phyloP scores from a whole-genome alignment of 2,797 vertebrate species.

The Falco biarmicus region DNA sequence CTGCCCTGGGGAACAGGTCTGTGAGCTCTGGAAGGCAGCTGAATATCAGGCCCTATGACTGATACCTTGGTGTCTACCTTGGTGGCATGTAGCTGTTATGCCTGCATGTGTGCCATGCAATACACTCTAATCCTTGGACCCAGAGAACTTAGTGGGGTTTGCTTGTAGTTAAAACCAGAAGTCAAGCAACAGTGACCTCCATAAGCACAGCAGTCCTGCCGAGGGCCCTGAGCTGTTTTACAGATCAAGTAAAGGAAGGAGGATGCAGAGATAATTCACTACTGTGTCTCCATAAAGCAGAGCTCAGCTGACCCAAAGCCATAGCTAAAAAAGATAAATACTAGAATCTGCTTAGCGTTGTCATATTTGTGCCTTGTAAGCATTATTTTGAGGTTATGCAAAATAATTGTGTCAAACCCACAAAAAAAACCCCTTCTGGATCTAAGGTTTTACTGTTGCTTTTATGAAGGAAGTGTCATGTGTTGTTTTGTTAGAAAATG shows the following conservation, averaged over 20 bases:
- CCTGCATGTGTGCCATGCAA: background rate
- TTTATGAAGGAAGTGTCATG: constrained; percentile 23
- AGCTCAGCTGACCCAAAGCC: background rate
- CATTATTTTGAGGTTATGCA: constrained; percentile 26
- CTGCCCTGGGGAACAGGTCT: fast-evolving
- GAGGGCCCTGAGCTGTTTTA: background rate
- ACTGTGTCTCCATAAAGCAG: background rate
- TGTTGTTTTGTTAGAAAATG: constrained; percentile 42
- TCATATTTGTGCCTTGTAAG: constrained; percentile 15
- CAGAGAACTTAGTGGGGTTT: background rate
- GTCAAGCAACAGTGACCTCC: background rate
- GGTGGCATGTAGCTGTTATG: background rate
- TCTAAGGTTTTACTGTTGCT: constrained; percentile 13
- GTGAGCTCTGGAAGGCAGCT: background rate
- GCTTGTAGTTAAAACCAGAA: background rate
- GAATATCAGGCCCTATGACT: background rate
- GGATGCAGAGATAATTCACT: background rate
- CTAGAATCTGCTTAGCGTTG: constrained; percentile 23
- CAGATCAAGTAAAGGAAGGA: background rate
- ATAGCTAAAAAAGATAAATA: background rate
- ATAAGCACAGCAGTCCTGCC: background rate
- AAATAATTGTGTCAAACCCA: constrained; percentile 31
- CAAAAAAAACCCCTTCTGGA: background rate
- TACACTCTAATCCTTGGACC: background rate
- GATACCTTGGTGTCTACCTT: fast-evolving